Evolutionary conservation across 2,888 invertebrate genomes (phyloP).

Genomic region (Ptychoptera albimana): DNA sequence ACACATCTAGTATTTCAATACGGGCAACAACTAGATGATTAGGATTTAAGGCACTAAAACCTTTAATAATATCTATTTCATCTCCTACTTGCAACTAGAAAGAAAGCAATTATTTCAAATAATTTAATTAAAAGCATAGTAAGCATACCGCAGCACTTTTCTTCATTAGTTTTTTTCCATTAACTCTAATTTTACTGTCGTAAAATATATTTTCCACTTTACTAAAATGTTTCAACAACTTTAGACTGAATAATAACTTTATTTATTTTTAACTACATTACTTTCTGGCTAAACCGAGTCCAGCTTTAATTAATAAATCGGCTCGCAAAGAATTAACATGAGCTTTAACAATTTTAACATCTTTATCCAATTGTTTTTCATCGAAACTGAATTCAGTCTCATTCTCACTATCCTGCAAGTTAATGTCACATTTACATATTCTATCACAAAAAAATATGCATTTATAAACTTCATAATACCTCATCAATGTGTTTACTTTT

Average conservation of each 20-base stretch:
- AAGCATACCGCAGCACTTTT: constrained; percentile 49
- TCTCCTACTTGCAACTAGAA: constrained; percentile 48
- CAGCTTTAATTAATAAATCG: constrained; percentile 53
- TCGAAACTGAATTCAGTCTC: too few species aligned
- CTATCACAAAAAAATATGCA: too few species aligned
- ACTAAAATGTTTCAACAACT: constrained; percentile 32
- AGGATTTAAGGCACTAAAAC: constrained; percentile 47
- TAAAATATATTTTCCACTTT: constrained; percentile 69
- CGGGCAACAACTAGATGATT: constrained; percentile 52
- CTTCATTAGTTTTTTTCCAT: constrained; percentile 59
- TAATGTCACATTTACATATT: too few species aligned
- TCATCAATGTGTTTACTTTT: too few species aligned
- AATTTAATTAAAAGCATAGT: neutral
- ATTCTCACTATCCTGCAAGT: too few species aligned
- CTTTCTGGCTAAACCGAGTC: constrained; percentile 56
- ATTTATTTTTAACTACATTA: constrained; percentile 24
- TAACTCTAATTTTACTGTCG: constrained; percentile 62
- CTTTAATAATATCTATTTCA: constrained; percentile 63
- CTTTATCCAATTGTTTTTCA: constrained; percentile 25
- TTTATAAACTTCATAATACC: too few species aligned
- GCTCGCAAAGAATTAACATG: constrained; percentile 49
- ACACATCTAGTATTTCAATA: constrained; percentile 43
- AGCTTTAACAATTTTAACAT: constrained; percentile 47
- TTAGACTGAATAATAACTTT: neutral
- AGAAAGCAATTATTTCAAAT: constrained; percentile 2